Evolutionary conservation across 2,797 vertebrate genomes (phyloP), one percentile per base, ranked within the genome.

Genomic region (Neosilurus mollespiculum): DNA sequence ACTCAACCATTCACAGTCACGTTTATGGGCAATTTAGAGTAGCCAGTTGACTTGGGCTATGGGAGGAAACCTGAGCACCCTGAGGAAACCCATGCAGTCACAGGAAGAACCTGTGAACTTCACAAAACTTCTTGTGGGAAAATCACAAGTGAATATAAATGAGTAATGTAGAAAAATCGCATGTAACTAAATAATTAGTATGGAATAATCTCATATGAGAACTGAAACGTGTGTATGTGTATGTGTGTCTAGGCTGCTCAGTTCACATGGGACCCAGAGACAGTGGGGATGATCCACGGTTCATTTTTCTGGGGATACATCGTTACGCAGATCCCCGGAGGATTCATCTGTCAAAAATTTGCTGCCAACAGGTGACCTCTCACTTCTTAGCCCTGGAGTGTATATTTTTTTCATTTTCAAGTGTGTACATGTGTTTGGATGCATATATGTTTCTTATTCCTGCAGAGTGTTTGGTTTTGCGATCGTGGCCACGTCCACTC

Each of bases 251-350:
- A 98, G 97, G 95, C 91, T 81, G 95, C 97, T 70, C 95, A 97
- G 91, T 98, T 98, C 91, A 94, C 90, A 87, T 98, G 97, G 97
- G 97, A 98, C 86, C 96, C 97, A 0, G 97, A 98, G 91, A 98
- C 97, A 0, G 97, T 98, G 75, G 97, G 97, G 73, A 96, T 98
- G 95, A 98, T 98, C 85, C 97, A 98, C 0, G 97, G 97, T 85
- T 94, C 97, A 81, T 98, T 97, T 90, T 98, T 98, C 92, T 98
- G 97, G 97, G 97, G 97, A 70, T 98, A 98, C 90, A 98, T 98
- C 24, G 96, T 98, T 87, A 97, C 96, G 54, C 97, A 97, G 90
- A 97, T 98, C 89, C 96, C 97, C 0, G 97, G 97, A 12, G 97
- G 97, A 61, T 98, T 97, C 93, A 98, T 98, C 90, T 95, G 96